Evolutionary conservation across 2,888 invertebrate species (phyloP), one percentile per base, ranked within the genome.

Genomic region (Diaprepes abbreviatus): DNA sequence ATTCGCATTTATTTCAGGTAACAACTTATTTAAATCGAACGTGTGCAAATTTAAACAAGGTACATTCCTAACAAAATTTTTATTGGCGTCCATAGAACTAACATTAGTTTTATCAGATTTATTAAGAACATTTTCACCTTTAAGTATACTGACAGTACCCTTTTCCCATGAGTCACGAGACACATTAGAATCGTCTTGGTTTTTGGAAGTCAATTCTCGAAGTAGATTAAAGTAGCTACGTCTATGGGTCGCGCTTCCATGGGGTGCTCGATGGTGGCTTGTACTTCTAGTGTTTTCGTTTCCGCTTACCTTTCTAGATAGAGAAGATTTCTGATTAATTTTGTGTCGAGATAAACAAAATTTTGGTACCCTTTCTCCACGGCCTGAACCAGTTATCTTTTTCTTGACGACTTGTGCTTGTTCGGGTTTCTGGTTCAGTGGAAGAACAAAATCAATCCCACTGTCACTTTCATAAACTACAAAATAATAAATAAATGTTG

Each of bases 71-170:
- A 73, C 68, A 60, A 70, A 74, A 74, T 73, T 75, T 78, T 78
- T 78, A 77, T 78, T 78, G 33, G 67, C 52, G 71, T 74, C 74
- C 60, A 54, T 33, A 58, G 69, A 58, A 70, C 70, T 60, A 67
- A 66, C 59, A 54, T 74, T 71, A 55, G 31, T 48, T 45, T 35
- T 66, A 17, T 45, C 58, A n/a, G 66, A 65, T 67, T 66, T 72
- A 48, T 52, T 62, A 48, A 77, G 75, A 62, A 77, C 66, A 70
- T 78, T 74, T 77, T 79, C 80, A 70, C 80, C 80, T 73, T 78
- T 80, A 17, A 84, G 74, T 62, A 88, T 88, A 81, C 88, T 88
- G 74, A 87, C 86, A 36, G 88, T 88, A 77, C 88, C 87, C 59
- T 86, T 85, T 80, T 88, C 87, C 87, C 88, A 88, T 12, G 48